Percentiles rank a stretch among this genome's conserved stretches.
phyloP scores from a whole-genome alignment of 2,888 invertebrate genomes.

The Mesorhabditis spiculigera region DNA sequence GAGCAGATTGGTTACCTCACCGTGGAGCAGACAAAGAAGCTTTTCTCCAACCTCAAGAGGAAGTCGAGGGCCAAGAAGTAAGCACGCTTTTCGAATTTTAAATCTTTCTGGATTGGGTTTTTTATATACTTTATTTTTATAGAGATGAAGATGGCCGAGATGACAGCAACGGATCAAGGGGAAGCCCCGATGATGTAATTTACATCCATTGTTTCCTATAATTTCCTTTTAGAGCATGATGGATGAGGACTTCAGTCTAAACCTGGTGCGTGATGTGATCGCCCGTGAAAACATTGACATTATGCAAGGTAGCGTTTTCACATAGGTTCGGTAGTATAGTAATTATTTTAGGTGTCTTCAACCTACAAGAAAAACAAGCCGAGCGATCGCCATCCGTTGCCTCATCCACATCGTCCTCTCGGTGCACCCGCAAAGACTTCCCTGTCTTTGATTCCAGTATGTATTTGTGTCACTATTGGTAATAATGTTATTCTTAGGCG shows the following conservation, averaged over 20 bases:
- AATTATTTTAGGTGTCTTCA: not conserved
- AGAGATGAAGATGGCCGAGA: not conserved
- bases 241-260: conserved; percentile 1
- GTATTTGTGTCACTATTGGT: not conserved
- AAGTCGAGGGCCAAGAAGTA: conserved; percentile 15
- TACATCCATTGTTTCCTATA: not conserved
- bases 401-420: not conserved
- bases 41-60: conserved; percentile 29
- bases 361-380: not conserved
- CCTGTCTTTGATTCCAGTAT: not conserved
- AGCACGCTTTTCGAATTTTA: not conserved
- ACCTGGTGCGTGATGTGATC: conserved; percentile 2
- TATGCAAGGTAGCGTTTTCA: not conserved
- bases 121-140: not conserved
- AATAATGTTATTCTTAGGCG: not conserved
- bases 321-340: not conserved
- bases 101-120: not conserved
- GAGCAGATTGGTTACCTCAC: conserved; percentile 15
- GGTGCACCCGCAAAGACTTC: not conserved
- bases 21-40: conserved; percentile 27
- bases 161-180: not conserved
- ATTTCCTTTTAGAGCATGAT: not conserved
- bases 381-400: not conserved
- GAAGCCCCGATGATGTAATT: conserved; percentile 4
- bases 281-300: not conserved